A percentile compares a stretch with the other conserved stretches of the same genome.
phyloP scores from a whole-genome alignment of 2,113 vertebrate species.

The Sisor rabdophorus region DNA sequence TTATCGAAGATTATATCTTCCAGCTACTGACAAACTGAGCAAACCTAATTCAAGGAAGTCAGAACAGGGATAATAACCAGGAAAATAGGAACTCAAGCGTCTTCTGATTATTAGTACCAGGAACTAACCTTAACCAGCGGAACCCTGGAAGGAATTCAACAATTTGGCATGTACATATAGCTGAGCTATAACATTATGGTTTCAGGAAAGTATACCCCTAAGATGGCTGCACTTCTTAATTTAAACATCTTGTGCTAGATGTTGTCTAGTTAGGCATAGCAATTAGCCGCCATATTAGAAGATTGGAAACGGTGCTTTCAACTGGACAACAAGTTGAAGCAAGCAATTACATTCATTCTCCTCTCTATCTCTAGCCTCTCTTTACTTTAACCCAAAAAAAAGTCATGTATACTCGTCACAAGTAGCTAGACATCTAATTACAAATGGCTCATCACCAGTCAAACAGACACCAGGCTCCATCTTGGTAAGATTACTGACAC shows the following conservation, averaged over 20 bases:
- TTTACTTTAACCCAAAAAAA: slow-evolving; percentile 9
- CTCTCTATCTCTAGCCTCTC: neutral
- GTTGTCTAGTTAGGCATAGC: slow-evolving; percentile 19
- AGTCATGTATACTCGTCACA: slow-evolving; percentile 27
- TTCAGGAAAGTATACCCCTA: neutral
- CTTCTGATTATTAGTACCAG: no score
- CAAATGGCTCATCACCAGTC: slow-evolving; percentile 22
- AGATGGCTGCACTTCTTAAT: slow-evolving; percentile 17
- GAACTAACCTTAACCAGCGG: no score
- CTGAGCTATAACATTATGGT: neutral
- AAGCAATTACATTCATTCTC: slow-evolving; percentile 29
- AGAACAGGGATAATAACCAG: no score
- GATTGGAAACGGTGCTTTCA: slow-evolving; percentile 41
- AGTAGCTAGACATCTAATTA: slow-evolving; percentile 31
- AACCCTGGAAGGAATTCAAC: no score
- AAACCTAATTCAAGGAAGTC: no score
- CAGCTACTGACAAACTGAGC: no score
- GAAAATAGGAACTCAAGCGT: no score
- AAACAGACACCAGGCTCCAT: neutral
- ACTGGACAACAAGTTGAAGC: slow-evolving; percentile 28
- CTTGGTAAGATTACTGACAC: slow-evolving; percentile 22
- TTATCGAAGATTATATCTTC: no score
- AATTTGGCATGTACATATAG: neutral
- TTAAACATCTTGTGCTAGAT: slow-evolving; percentile 23
- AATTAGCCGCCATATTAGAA: neutral